These are phyloP conservation scores for Agraylea sexmaculata DNA, from an alignment of 1,140 invertebrate genomes.

Conservation along the genomic window DNA sequence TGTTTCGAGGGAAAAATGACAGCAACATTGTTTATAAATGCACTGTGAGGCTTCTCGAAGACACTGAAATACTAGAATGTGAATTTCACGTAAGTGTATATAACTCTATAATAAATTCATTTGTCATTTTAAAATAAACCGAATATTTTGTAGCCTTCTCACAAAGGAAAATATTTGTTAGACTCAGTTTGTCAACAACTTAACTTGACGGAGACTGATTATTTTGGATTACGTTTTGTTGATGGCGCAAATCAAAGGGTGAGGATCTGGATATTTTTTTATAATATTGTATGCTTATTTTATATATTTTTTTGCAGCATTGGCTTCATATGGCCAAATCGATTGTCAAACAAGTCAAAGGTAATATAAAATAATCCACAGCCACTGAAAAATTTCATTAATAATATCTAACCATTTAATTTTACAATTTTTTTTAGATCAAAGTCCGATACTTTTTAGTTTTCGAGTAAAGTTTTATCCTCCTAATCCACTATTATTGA, in stretches of 20 bases:
- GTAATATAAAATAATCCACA: conserved; percentile 36
- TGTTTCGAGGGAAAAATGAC: conserved; percentile 62
- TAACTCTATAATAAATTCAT: conserved; percentile 11
- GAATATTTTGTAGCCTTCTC: conserved; percentile 64
- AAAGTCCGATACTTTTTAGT: conserved; percentile 78
- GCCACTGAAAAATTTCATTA: too few relatives aligned
- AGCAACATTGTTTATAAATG: conserved; percentile 82
- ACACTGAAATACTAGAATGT: conserved; percentile 87
- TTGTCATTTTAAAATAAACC: conserved; percentile 13
- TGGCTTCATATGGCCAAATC: conserved; percentile 92
- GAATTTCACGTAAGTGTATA: conserved; percentile 77
- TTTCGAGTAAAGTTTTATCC: conserved; percentile 93
- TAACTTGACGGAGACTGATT: conserved; percentile 91
- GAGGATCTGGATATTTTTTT: conserved; percentile 26
- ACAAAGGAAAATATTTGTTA: conserved; percentile 85
- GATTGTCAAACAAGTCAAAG: conserved; percentile 90
- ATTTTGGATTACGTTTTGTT: conserved; percentile 92
- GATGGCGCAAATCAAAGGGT: conserved; percentile 87
- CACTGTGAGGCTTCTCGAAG: conserved; percentile 85
- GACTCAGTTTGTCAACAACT: conserved; percentile 89
- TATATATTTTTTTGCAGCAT: conserved; percentile 63
- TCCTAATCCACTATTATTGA: conserved; percentile 68
- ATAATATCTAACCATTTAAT: background rate
- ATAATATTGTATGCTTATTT: conserved; percentile 9
- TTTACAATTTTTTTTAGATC: conserved; percentile 45